These are phyloP conservation scores for Meiosimyza decipiens DNA, from an alignment of 2,888 invertebrate species.

Conservation along the genomic window DNA sequence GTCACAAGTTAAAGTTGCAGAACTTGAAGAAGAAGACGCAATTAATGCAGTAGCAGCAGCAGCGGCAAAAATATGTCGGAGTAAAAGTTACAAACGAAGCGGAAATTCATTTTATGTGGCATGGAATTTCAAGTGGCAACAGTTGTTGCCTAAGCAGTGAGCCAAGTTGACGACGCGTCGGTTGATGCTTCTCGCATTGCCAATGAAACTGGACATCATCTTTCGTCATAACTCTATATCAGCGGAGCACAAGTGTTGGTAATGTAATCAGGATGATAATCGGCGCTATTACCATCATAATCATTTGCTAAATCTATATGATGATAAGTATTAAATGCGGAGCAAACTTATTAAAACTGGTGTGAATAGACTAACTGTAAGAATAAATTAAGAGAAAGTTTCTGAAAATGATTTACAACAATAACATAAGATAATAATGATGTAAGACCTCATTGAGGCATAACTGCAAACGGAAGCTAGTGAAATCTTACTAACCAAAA, in stretches of 20 bases:
- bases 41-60: constrained; percentile 1
- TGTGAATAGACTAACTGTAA: constrained; percentile 5
- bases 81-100: constrained; percentile 25
- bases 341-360: constrained; percentile 3
- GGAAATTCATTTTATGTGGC: constrained; percentile 28
- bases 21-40: constrained; percentile 1
- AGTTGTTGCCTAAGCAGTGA: constrained; percentile 15
- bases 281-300: constrained; percentile 18
- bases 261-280: constrained; percentile 19
- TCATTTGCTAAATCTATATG: not conserved
- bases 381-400: no score
- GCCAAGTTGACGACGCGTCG: constrained; percentile 2
- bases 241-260: constrained; percentile 6
- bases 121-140: constrained; percentile 28
- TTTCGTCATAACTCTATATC: not conserved
- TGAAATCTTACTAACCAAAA: no score
- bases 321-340: constrained; percentile 11
- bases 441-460: no score
- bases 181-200: not conserved
- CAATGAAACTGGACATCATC: constrained; percentile 8
- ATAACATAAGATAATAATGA: no score
- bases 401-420: no score
- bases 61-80: not conserved
- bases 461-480: no score
- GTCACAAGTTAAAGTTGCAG: not conserved